A percentile compares a stretch with the other conserved stretches of the same genome.
phyloP scores from a whole-genome alignment of 2,888 invertebrate species.

The Tachina lurida region DNA sequence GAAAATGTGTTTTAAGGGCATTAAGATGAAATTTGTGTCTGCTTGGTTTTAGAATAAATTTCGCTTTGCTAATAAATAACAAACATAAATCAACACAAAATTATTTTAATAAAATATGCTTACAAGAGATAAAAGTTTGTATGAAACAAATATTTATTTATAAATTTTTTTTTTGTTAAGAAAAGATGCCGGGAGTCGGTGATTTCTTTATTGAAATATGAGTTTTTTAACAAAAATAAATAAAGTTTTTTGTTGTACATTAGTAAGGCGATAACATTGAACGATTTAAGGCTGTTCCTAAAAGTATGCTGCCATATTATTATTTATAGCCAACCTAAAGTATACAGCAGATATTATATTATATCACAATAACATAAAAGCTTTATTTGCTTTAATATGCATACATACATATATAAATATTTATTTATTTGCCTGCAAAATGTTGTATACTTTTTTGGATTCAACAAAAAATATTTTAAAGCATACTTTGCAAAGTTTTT shows the following conservation, averaged over 20 bases:
- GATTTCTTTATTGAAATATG: no score
- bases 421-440: neutral
- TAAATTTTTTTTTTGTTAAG: neutral
- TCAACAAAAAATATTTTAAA: constrained; percentile 5
- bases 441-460: constrained; percentile 17
- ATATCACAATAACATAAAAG: neutral
- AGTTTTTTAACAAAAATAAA: no score
- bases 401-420: neutral
- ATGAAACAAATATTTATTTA: neutral
- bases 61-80: no score
- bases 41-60: neutral
- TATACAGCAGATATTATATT: no score
- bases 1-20: neutral
- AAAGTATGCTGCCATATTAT: no score
- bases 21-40: neutral
- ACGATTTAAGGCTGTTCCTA: no score
- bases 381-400: constrained; percentile 18
- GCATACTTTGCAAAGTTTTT: constrained; percentile 19
- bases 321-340: no score
- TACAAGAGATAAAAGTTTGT: neutral
- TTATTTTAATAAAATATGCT: neutral
- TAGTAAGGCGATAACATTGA: no score
- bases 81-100: neutral
- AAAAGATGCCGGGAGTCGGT: no score
- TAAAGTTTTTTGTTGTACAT: no score